Percentiles rank a stretch among this genome's conserved stretches.
phyloP scores from a whole-genome alignment of 1,140 invertebrate species.

The Drosophila oshimai region DNA sequence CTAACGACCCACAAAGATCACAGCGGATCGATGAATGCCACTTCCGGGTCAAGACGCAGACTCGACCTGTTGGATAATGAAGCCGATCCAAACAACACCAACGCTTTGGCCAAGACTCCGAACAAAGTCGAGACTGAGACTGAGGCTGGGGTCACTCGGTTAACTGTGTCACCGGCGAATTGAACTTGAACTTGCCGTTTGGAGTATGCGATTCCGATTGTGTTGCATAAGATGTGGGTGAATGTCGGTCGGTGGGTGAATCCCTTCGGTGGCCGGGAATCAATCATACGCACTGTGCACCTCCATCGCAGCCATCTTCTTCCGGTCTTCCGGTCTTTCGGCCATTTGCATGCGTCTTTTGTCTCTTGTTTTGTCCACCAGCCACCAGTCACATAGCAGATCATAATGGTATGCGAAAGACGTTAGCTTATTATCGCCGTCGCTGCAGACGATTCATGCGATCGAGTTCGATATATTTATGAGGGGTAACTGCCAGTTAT shows the following conservation, averaged over 20 bases:
- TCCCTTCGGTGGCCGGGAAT: conserved; percentile 42
- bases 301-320: background rate
- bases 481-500: conserved; percentile 36
- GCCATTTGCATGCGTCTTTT: conserved; percentile 43
- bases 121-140: background rate
- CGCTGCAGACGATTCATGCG: conserved; percentile 29
- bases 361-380: conserved; percentile 36
- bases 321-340: conserved; percentile 42
- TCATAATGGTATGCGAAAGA: conserved; percentile 62
- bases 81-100: conserved; percentile 14
- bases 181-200: conserved; percentile 70
- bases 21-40: conserved; percentile 32
- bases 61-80: conserved; percentile 9
- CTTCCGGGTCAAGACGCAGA: conserved; percentile 63
- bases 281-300: conserved; percentile 51
- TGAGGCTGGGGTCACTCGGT: conserved; percentile 62
- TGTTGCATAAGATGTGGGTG: conserved; percentile 30
- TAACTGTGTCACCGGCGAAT: conserved; percentile 77
- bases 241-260: conserved; percentile 19
- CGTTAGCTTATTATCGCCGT: conserved; percentile 47
- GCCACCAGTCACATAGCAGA: conserved; percentile 5
- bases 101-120: background rate
- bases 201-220: conserved; percentile 17
- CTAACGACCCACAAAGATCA: conserved; percentile 43
- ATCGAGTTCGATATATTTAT: conserved; percentile 7